Evolutionary conservation across 2,113 vertebrate species (phyloP), one percentile per base, ranked within the genome.

Genomic region (Pipra filicauda): DNA sequence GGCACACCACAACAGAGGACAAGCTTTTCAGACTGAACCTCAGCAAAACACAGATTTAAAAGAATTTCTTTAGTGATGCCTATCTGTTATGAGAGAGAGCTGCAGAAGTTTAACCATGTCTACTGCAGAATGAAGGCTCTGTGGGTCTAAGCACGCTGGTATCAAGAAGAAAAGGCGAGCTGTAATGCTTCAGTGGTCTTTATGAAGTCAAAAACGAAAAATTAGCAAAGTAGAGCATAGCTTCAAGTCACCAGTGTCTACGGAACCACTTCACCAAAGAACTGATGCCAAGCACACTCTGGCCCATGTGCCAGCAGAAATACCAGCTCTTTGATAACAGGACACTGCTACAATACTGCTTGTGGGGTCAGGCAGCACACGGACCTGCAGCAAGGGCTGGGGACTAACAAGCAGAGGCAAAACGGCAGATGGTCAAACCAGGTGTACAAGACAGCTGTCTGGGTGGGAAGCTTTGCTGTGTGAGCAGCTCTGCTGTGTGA

Each of bases 281-380:
- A 79, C 12, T 48, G 75, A 93, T 3, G 5, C 12, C 57, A 62
- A 80, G 39, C 39, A 67, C 23, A 14, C 61, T 83, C 58, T 46
- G 37, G 70, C n/a, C 30, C 58, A 51, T 2, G n/a, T 12, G 20
- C 15, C 11, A 20, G 61, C 30, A 22, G 52, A 43, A 85, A 57
- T 48, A 49, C 66, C 41, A 89, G 57, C 27, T 88, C 44, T 52
- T 61, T 44, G 15, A 78, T 33, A 74, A 41, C 0, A 5, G 67
- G 31, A 65, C n/a, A 28, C 18, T 85, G 83, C 46, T 73, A 67
- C 30, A 69, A 28, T 18, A 83, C 12, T 1, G 12, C 33, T 76
- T 1, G 0, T 16, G 59, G n/a, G 41, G 55, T 33, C 31, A 31
- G 28, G 55, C 5, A 9, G 43, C 37, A 87, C 26, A 62, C 0